Evolutionary conservation across 1,140 invertebrate genomes (phyloP).

Genomic region (Diorhabda carinulata): DNA sequence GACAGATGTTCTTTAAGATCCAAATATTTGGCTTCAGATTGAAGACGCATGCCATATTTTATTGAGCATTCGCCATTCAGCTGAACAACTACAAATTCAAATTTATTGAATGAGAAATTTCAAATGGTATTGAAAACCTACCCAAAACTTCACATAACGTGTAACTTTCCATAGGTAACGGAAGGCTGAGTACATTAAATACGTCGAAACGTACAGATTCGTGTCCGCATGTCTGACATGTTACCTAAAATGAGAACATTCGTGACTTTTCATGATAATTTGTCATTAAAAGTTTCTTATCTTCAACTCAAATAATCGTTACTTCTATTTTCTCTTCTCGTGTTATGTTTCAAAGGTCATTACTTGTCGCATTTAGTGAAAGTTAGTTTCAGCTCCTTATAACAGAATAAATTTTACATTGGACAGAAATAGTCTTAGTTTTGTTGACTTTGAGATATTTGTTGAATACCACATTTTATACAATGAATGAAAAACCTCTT

Average conservation of each 20-base stretch:
- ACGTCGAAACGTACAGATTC: conserved; percentile 85
- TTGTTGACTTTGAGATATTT: too few relatives aligned
- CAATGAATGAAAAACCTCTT: too few relatives aligned
- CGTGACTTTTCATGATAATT: too few relatives aligned
- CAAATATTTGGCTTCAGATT: conserved; percentile 72
- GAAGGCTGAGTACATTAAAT: conserved; percentile 82
- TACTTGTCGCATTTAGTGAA: too few relatives aligned
- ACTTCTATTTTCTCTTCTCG: too few relatives aligned
- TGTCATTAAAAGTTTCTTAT: too few relatives aligned
- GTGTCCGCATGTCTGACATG: conserved; percentile 72
- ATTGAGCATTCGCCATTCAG: conserved; percentile 75
- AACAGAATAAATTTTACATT: too few relatives aligned
- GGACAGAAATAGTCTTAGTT: too few relatives aligned
- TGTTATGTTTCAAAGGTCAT: too few relatives aligned
- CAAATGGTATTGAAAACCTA: conserved; percentile 43
- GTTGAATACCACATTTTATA: too few relatives aligned
- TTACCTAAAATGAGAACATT: conserved; percentile 49
- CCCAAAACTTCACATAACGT: conserved; percentile 70
- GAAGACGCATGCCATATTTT: conserved; percentile 76
- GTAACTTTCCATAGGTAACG: conserved; percentile 76
- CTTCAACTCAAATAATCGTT: too few relatives aligned
- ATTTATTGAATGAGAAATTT: neutral
- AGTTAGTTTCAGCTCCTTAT: too few relatives aligned
- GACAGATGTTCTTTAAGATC: conserved; percentile 68
- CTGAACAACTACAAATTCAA: conserved; percentile 56